phyloP scores from a whole-genome alignment of 92 coral and sea anemone species.

The Heliopora coerulea region DNA sequence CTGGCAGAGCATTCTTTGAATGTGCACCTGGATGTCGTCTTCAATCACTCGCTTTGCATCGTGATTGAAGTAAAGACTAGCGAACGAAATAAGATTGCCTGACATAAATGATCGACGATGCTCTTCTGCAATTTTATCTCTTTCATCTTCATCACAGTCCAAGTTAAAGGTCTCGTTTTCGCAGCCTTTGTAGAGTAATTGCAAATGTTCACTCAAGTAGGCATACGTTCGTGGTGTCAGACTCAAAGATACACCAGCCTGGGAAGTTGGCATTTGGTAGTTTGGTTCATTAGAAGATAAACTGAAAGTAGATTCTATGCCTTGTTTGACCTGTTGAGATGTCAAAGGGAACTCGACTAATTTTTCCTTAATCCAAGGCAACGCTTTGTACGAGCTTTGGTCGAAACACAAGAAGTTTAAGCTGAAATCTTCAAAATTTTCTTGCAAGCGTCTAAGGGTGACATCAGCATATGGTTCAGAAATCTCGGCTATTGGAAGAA shows the following conservation, averaged over 20 bases:
- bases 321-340: slow-evolving; percentile 56
- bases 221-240: slow-evolving; percentile 57
- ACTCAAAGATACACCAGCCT: slow-evolving; percentile 53
- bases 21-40: slow-evolving; percentile 59
- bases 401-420: slow-evolving; percentile 53
- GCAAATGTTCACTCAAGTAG: slow-evolving; percentile 61
- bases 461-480: slow-evolving; percentile 57
- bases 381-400: slow-evolving; percentile 17
- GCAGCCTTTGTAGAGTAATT: slow-evolving; percentile 68
- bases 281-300: slow-evolving; percentile 23
- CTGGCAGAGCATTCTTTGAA: slow-evolving; percentile 67
- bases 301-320: slow-evolving; percentile 51
- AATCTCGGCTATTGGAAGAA: slow-evolving; percentile 63
- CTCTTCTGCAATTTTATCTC: slow-evolving; percentile 52
- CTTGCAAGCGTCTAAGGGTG: slow-evolving; percentile 61
- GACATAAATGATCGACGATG: slow-evolving; percentile 73
- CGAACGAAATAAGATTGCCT: slow-evolving; percentile 73
- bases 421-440: slow-evolving; percentile 66
- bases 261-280: slow-evolving; percentile 73
- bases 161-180: slow-evolving; percentile 39
- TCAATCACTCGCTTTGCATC: slow-evolving; percentile 71
- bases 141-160: slow-evolving; percentile 47
- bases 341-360: slow-evolving; percentile 44
- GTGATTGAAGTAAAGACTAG: slow-evolving; percentile 66
- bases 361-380: not conserved